Conservation (phyloP, 2,888 invertebrate species). For the Ophion obscuratus region DNA sequence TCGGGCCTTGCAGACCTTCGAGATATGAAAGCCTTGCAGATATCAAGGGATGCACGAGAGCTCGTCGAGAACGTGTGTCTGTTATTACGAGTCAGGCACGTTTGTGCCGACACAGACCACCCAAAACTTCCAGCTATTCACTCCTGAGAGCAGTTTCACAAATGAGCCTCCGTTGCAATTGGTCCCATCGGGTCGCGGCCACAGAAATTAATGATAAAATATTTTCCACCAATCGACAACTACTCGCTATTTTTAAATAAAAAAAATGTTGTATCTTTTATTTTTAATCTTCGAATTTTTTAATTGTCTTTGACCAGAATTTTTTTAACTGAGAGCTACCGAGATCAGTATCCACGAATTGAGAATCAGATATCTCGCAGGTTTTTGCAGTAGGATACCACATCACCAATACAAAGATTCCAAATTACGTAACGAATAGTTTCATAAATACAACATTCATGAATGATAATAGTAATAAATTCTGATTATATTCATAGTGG, state of each 20-base stretch:
- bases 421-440: too few relatives aligned
- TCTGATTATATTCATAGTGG: too few relatives aligned
- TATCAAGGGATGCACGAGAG: slow-evolving; percentile 69
- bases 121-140: slow-evolving; percentile 69
- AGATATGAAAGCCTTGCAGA: slow-evolving; percentile 48
- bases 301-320: too few relatives aligned
- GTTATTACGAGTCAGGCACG: slow-evolving; percentile 74
- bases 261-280: background rate
- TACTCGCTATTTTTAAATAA: too few relatives aligned
- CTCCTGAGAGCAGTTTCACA: background rate
- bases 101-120: slow-evolving; percentile 72
- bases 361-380: too few relatives aligned
- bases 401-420: too few relatives aligned
- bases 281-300: background rate
- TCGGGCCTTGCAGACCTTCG: slow-evolving; percentile 56
- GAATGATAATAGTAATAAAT: too few relatives aligned
- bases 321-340: too few relatives aligned
- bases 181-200: background rate
- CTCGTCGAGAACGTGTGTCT: slow-evolving; percentile 65
- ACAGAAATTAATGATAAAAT: background rate
- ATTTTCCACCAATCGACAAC: background rate
- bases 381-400: too few relatives aligned
- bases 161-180: background rate
- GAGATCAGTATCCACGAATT: too few relatives aligned
- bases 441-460: too few relatives aligned